These are phyloP conservation scores for Phataginus tricuspis DNA, from an alignment of 2,797 vertebrate species.

Conservation along the genomic window DNA sequence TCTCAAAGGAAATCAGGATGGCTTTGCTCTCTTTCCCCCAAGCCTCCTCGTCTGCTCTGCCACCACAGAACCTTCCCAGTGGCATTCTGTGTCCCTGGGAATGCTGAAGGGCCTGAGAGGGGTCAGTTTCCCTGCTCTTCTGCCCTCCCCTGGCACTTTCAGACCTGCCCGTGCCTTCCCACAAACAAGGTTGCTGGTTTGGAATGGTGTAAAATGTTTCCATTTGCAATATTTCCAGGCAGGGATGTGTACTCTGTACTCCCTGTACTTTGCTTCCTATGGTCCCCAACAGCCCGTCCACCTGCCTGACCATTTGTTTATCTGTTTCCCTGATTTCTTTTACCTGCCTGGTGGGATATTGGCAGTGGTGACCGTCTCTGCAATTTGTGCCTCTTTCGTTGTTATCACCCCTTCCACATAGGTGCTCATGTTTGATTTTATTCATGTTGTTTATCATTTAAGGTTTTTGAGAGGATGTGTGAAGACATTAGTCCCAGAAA, in stretches of 20 bases:
- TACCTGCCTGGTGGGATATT: neutral
- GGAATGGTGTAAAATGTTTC: neutral
- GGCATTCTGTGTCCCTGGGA: neutral
- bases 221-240: neutral
- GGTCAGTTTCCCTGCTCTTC: neutral
- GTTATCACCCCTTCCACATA: neutral
- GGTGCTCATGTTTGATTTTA: neutral
- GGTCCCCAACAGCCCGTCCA: neutral
- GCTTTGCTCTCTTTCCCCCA: rapidly evolving
- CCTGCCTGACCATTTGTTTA: neutral
- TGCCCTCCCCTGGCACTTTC: neutral
- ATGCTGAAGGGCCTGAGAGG: neutral
- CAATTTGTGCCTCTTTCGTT: neutral
- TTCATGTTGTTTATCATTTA: neutral
- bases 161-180: neutral
- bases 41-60: neutral
- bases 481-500: neutral
- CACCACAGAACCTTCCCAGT: neutral
- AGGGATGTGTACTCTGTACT: neutral
- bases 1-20: neutral
- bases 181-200: neutral
- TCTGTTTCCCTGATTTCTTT: neutral
- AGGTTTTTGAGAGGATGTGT: neutral
- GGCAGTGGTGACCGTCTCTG: neutral
- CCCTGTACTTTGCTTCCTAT: no score